A percentile compares a stretch with the other conserved stretches of the same genome.
These are phyloP conservation scores for Notiomystis cincta DNA, from an alignment of 2,113 vertebrate genomes.

Conservation along the genomic window DNA sequence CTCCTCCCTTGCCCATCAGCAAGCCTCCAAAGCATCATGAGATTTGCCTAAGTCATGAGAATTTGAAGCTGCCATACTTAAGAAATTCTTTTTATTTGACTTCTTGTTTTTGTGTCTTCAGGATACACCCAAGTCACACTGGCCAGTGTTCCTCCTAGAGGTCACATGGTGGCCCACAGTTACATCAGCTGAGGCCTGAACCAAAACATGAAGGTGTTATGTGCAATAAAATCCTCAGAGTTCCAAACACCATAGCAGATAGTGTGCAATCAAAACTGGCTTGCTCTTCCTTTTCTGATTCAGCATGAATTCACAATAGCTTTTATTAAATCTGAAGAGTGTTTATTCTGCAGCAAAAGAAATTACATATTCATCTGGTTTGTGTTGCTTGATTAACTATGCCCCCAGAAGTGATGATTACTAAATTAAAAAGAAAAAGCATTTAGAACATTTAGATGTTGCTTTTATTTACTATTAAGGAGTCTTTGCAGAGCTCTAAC, in stretches of 20 bases:
- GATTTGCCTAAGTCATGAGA: slow-evolving; percentile 29
- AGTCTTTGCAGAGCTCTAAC: neutral
- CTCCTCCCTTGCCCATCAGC: neutral
- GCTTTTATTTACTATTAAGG: neutral
- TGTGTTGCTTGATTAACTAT: neutral
- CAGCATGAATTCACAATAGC: neutral
- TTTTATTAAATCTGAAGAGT: neutral
- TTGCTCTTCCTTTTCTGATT: neutral
- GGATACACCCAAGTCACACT: slow-evolving; percentile 45
- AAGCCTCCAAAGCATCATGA: neutral
- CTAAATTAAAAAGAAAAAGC: neutral
- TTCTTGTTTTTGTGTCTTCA: slow-evolving; percentile 41
- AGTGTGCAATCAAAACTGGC: neutral
- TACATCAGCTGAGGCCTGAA: neutral
- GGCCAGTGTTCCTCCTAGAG: neutral
- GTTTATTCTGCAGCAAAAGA: neutral
- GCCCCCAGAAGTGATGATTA: neutral
- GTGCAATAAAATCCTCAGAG: neutral
- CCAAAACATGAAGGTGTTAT: neutral
- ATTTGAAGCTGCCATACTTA: neutral
- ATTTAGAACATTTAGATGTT: neutral
- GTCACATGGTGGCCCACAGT: slow-evolving; percentile 32
- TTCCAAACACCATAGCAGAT: neutral
- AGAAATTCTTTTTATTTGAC: neutral
- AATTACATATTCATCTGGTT: neutral